Evolutionary conservation across 2,888 invertebrate genomes (phyloP), one percentile per base, ranked within the genome.

Genomic region (Brachylomia viminalis): DNA sequence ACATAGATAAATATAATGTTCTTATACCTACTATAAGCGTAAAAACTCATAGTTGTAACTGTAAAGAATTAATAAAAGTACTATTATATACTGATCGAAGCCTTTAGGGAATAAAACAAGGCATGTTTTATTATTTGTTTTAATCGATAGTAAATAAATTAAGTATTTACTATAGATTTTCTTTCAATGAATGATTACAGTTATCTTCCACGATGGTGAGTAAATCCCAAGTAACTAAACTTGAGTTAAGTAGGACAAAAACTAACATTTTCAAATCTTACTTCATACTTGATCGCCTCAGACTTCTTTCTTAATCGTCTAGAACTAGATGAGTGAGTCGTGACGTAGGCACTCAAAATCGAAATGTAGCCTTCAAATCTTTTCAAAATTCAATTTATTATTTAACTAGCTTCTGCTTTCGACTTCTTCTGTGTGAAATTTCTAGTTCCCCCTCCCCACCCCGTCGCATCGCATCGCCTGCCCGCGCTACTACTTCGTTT

Each of bases 241-340:
- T 30, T 52, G 17, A 68, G 30, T 15, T 64, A 77, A 62, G 62
- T 72, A 64, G 69, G 33, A 47, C n/a, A 66, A 72, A 62, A 52
- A 38, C 3, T 27, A 65, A 66, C 54, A 76, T 74, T 72, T 76
- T 65, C 17, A 45, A 74, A 38, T 64, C 15, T 76, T 83, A 61
- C 80, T 56, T 54, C 85, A 86, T 47, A 15, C 45, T 66, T 54
- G 15, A 54, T 68, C 23, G 62, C 74, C 70, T 27, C 47, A 61
- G 59, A 76, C 66, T 38, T 56, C n/a, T 85, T 84, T 81, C 87
- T 66, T 68, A 87, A 81, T 33, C 30, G 45, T 78, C 70, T 72
- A 74, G 65, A 77, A 76, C 70, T 72, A 74, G 65, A 77, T 38
- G 20, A 38, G 54, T 52, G 30, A 17, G 5, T 42, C 59, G 68